phyloP scores from a whole-genome alignment of 1,140 invertebrate species.

The Drosophila insularis region DNA sequence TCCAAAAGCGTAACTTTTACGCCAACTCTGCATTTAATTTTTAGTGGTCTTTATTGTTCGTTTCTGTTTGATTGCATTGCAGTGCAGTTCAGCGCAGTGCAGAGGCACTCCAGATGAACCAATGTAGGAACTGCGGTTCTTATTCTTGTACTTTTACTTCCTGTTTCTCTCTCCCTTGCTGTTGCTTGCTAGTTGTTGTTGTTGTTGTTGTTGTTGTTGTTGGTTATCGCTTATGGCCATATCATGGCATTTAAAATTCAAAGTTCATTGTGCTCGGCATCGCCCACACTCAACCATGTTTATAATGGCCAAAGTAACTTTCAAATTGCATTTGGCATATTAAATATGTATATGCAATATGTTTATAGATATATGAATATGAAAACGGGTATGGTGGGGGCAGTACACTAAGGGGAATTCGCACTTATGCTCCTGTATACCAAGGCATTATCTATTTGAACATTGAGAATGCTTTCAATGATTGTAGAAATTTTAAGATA shows the following conservation, averaged over 20 bases:
- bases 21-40: slow-evolving; percentile 62
- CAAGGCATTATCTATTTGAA: too few relatives aligned
- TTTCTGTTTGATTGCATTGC: slow-evolving; percentile 27
- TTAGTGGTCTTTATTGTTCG: slow-evolving; percentile 56
- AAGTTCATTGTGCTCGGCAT: slow-evolving; percentile 36
- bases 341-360: background rate
- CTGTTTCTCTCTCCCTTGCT: background rate
- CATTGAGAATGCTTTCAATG: too few relatives aligned
- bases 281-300: slow-evolving; percentile 49
- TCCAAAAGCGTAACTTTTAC: slow-evolving; percentile 52
- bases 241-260: slow-evolving; percentile 63
- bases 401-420: too few relatives aligned
- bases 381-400: too few relatives aligned
- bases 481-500: too few relatives aligned
- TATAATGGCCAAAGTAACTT: slow-evolving; percentile 20
- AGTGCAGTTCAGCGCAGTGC: background rate
- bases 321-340: slow-evolving; percentile 45
- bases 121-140: background rate
- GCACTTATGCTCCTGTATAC: too few relatives aligned
- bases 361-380: too few relatives aligned
- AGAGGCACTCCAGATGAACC: slow-evolving; percentile 4
- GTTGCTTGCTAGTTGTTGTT: slow-evolving; percentile 5
- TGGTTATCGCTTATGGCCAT: slow-evolving; percentile 45
- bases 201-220: slow-evolving; percentile 6
- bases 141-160: background rate